Percentiles rank a stretch among this genome's conserved stretches.
These are phyloP conservation scores for Loripinus fragilis DNA, from an alignment of 2,888 invertebrate species.

Conservation along the genomic window DNA sequence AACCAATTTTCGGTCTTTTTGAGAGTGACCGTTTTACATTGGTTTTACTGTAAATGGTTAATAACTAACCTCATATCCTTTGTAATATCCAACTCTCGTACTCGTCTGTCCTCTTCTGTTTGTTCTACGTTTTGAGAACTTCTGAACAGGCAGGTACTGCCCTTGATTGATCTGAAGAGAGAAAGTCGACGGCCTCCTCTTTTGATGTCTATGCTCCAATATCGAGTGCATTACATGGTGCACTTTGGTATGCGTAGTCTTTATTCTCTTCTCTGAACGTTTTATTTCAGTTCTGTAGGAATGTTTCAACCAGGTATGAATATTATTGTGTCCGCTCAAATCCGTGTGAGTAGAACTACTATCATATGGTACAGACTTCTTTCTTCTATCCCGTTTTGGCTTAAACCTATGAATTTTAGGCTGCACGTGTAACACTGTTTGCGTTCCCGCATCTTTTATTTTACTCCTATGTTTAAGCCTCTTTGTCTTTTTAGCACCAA, in stretches of 20 bases:
- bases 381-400: neutral
- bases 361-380: neutral
- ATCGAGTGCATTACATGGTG: no score
- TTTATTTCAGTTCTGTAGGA: slow-evolving; percentile 14
- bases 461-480: neutral
- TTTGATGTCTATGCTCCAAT: neutral
- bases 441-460: neutral
- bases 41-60: no score
- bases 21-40: no score
- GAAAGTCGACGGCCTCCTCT: neutral
- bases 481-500: no score
- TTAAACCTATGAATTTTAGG: slow-evolving; percentile 42
- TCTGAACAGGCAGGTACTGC: neutral
- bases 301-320: slow-evolving; percentile 34
- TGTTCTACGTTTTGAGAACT: neutral
- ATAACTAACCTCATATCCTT: slow-evolving; percentile 9
- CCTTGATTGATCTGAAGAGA: neutral
- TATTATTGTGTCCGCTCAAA: neutral
- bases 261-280: neutral
- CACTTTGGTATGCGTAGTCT: neutral
- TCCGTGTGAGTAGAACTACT: neutral
- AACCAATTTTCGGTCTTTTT: no score
- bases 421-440: slow-evolving; percentile 27
- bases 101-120: neutral
- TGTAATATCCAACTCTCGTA: neutral